These are phyloP conservation scores for Zoanthus sansibaricus DNA, from an alignment of 92 coral and sea anemone species.

Conservation along the genomic window DNA sequence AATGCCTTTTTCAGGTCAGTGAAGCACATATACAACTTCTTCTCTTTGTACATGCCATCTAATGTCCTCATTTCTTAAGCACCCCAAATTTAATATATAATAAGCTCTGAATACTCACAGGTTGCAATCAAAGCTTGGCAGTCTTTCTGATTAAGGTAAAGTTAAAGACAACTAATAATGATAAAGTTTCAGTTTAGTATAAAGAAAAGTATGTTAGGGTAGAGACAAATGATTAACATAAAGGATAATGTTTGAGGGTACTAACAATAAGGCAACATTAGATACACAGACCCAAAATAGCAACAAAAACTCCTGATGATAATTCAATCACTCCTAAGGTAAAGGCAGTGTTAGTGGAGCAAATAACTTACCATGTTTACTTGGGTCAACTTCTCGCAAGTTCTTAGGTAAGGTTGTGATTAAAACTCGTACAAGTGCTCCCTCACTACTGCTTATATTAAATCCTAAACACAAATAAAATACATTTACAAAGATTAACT, in stretches of 20 bases:
- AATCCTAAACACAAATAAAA: slow-evolving; percentile 66
- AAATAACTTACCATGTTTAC: slow-evolving; percentile 80
- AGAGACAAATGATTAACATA: neutral
- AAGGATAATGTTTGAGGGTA: too few relatives aligned
- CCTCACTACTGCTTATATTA: slow-evolving; percentile 85
- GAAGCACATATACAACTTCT: too few relatives aligned
- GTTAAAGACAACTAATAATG: too few relatives aligned
- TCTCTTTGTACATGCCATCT: too few relatives aligned
- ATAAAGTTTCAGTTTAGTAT: too few relatives aligned
- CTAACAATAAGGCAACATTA: too few relatives aligned
- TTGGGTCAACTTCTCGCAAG: slow-evolving; percentile 89
- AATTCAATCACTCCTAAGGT: neutral
- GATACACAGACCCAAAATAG: neutral
- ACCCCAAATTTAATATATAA: too few relatives aligned
- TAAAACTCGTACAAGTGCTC: slow-evolving; percentile 93
- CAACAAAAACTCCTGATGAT: neutral
- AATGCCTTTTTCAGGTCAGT: too few relatives aligned
- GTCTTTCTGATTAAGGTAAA: too few relatives aligned
- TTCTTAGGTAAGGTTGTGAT: slow-evolving; percentile 97
- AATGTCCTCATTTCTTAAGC: too few relatives aligned
- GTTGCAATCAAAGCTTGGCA: too few relatives aligned
- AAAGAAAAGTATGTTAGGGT: neutral
- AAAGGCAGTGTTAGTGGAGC: neutral
- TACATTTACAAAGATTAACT: neutral
- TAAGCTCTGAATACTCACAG: too few relatives aligned